Base-by-base conservation (phyloP, 1,140 invertebrate genomes). In the Atta cephalotes region DNA sequence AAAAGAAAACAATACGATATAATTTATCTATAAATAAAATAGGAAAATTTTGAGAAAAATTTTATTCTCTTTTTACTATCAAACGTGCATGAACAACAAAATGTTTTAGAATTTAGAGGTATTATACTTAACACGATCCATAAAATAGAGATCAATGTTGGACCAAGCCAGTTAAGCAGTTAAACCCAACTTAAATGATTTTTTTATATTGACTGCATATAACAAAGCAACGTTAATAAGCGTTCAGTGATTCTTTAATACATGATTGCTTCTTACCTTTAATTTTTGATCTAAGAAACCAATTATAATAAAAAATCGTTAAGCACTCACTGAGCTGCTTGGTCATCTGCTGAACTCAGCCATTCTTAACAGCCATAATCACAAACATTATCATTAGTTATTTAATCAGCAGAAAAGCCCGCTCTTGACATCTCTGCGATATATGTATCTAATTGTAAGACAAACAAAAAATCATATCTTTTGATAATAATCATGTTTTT, bases 301-400 rank as follows among this genome's bases (percentile, higher is more conserved):
- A 49, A 51, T 51, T 16, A 51, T 5, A 51, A 16, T 45, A 51
- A 51, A 5, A 16, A 51, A 51, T 51, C 14, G 4, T 14, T 51
- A 16, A 16, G 1, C 14, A 16, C 14, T 51, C 4, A 51, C 49
- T 51, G 14, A 16, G 14, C 49, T 49, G 49, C 12, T 49, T 39
- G 35, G 0, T 49, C 12, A 3, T 49, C 12, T 49, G 49, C 12
- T 49, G 49, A 49, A 49, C 49, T 14, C 49, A 51, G 10, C 14
- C 14, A 31, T 65, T 77, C 72, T 66, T 39, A 39, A 39, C 6
- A 39, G 35, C 6, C 35, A 39, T 39, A 76, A 88, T 90, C 90
- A 88, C 88, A 90, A 81, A 56, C 70, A 45, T 31, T 53, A 18
- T 90, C 86, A 63, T 85, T 87, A 45, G 70, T 90, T 90, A 90